Percentiles rank a stretch among this genome's conserved stretches.
Conservation (phyloP, 2,113 vertebrate genomes). For the Rallus limicola region DNA sequence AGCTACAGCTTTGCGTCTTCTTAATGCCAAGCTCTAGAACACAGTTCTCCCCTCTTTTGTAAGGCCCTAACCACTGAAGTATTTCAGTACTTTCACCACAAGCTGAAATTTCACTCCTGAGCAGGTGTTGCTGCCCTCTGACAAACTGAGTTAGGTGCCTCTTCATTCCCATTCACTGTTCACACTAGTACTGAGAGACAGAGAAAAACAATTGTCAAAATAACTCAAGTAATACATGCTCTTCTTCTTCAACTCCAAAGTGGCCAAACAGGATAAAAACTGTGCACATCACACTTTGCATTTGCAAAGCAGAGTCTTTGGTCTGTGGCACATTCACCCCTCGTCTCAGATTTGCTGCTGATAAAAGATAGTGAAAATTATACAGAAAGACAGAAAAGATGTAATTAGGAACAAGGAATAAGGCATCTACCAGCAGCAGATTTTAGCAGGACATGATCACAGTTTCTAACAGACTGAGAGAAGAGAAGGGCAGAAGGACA, state of each 20-base stretch:
- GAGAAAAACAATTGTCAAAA: neutral
- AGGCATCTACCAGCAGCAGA: neutral
- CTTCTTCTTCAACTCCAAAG: neutral
- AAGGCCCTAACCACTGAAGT: neutral
- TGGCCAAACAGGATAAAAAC: neutral
- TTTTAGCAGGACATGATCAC: neutral
- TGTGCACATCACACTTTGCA: neutral
- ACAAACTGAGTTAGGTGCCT: neutral
- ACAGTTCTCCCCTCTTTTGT: neutral
- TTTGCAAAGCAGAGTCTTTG: neutral
- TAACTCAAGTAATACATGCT: neutral
- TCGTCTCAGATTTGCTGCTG: neutral
- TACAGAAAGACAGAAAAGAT: neutral
- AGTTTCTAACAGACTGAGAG: neutral
- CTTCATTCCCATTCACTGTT: neutral
- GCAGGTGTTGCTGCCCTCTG: neutral
- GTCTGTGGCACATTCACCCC: neutral
- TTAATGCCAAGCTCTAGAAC: neutral
- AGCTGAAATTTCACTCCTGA: neutral
- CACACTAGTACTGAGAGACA: neutral
- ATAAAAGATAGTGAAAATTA: neutral
- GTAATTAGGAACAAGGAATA: neutral
- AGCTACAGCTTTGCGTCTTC: neutral
- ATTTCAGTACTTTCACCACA: neutral
- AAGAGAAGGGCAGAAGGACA: neutral